Conservation (phyloP, 2,888 invertebrate species). For the Sylvicola cinctus region DNA sequence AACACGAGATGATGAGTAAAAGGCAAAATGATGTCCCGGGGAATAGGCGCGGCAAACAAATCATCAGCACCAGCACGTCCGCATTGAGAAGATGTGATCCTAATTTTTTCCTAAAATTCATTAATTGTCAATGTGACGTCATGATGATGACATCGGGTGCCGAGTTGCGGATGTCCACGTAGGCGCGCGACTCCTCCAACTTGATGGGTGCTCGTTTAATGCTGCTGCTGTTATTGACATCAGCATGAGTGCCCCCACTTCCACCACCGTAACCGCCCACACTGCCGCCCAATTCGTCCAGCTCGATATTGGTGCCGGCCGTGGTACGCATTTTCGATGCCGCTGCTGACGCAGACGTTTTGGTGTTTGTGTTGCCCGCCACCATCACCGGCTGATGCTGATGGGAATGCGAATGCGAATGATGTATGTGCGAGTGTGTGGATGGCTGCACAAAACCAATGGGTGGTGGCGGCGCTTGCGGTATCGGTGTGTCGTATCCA, state of each 20-base stretch:
- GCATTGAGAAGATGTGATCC: not conserved
- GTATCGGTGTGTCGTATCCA: slow-evolving; percentile 18
- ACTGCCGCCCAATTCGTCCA: slow-evolving; percentile 12
- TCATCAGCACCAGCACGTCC: too few relatives aligned
- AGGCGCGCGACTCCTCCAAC: slow-evolving; percentile 33
- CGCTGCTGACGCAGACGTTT: not conserved
- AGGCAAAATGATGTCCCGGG: too few relatives aligned
- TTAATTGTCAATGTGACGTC: slow-evolving; percentile 37
- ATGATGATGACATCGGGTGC: slow-evolving; percentile 78
- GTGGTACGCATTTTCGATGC: not conserved
- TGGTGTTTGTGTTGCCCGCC: not conserved
- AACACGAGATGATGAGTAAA: too few relatives aligned
- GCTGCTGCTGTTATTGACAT: too few relatives aligned
- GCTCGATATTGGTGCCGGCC: slow-evolving; percentile 14
- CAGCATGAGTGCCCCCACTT: too few relatives aligned
- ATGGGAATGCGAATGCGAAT: too few relatives aligned
- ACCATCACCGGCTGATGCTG: not conserved
- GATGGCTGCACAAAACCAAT: too few relatives aligned
- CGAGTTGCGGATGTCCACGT: slow-evolving; percentile 71
- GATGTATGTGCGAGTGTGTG: too few relatives aligned
- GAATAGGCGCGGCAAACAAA: too few relatives aligned
- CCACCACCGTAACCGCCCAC: not conserved
- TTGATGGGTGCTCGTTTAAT: slow-evolving; percentile 7
- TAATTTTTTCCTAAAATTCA: not conserved
- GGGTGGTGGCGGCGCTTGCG: slow-evolving; percentile 10